Evolutionary conservation across 2,888 invertebrate species (phyloP), one percentile per base, ranked within the genome.

Genomic region (Caenorhabditis panamensis): DNA sequence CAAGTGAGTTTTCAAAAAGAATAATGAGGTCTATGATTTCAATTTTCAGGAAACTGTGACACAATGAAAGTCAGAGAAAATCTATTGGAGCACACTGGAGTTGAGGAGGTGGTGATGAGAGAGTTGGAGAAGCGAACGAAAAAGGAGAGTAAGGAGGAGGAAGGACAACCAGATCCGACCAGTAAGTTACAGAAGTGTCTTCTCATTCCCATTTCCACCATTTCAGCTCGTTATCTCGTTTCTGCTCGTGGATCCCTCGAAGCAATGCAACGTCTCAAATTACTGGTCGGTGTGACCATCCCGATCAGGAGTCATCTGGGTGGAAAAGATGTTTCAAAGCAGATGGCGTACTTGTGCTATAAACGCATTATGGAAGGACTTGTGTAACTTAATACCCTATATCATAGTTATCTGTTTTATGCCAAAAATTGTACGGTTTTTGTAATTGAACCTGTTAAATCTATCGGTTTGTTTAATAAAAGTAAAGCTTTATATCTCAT

Each of bases 211-310:
- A 31, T 47, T 6, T 13, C 13, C 41, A 41, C 13, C 24, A 8
- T 36, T 31, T n/a, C 56, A 80, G 79, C 58, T 16, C 59, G 72
- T 0, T 79, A 63, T 16, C 16, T 78, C n/a, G 62, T 83, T 18
- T 58, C 78, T 5, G 68, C 73, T 1, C 61, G 76, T 2, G 83
- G 81, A 49, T 62, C 79, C n/a, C 41, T 83, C 6, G 79, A 81
- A 63, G 37, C 75, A 0, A 31, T 81, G 13, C 68, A 79, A 31
- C 41, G 51, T 13, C 68, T 83, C 5, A 44, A 56, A 24, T 22
- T 56, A 20, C 67, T 83, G 11, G 41, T 61, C 9, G 54, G 67
- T 8, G 79, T 81, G 3, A 78, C 28, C n/a, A 67, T 76, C 11
- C 77, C 77, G 2, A 22, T 69, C 4, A 56, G 22, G 24, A 64